phyloP scores from a whole-genome alignment of 2,113 vertebrate genomes.

The Centropus bengalensis region DNA sequence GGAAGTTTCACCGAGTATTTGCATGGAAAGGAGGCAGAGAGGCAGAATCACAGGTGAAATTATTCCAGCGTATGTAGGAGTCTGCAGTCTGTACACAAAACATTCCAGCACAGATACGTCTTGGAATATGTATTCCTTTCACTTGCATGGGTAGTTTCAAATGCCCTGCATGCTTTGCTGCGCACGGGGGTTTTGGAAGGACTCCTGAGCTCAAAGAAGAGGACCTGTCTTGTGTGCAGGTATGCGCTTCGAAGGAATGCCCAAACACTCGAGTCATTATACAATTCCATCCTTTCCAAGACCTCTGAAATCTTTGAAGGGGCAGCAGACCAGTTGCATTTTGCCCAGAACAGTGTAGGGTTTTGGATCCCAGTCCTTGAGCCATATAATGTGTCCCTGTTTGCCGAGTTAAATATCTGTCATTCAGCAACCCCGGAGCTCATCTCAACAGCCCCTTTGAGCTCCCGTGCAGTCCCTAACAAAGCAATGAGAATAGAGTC shows the following conservation, averaged over 20 bases:
- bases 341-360: background rate
- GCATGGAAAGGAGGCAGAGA: background rate
- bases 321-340: background rate
- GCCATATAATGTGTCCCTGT: background rate
- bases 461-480: background rate
- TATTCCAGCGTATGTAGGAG: rapidly evolving
- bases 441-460: conserved; percentile 42
- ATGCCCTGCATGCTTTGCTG: background rate
- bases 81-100: background rate
- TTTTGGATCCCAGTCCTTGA: background rate
- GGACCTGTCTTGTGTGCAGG: background rate
- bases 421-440: conserved; percentile 8
- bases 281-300: background rate
- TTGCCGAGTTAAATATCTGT: conserved; percentile 20
- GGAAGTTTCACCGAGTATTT: background rate
- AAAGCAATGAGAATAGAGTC: conserved; percentile 32
- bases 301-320: background rate
- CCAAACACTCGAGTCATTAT: background rate
- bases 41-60: background rate
- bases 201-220: background rate
- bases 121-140: background rate
- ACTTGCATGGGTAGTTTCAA: background rate
- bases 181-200: background rate
- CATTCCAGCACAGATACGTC: background rate
- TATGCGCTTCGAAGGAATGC: background rate